Base-by-base conservation (phyloP, 2,888 invertebrate genomes). In the Polydesmus complanatus region DNA sequence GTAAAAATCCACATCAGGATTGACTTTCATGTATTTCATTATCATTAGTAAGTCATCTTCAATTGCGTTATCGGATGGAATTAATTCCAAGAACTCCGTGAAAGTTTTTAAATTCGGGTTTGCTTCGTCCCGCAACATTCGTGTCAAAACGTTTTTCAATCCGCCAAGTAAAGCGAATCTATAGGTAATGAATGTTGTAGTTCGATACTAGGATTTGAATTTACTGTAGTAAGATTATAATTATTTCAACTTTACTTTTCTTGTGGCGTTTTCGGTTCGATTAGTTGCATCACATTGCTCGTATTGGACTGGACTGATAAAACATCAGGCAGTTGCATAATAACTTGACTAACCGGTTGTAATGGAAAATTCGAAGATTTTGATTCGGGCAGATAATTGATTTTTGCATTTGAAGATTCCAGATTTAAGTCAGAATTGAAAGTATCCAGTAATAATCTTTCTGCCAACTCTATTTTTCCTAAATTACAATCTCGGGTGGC, bases 161-260 rank as follows among this genome's bases (percentile, higher is more conserved):
- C 93, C 93, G 21, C 95, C 95, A 48, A 91, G 74, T 26, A 94
- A 75, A 26, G 86, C 75, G 69, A 91, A 79, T 66, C 85, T 75
- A 63, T n/a, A n/a, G n/a, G n/a, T n/a, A n/a, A n/a, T n/a, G n/a
- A n/a, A n/a, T n/a, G n/a, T n/a, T n/a, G n/a, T n/a, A n/a, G n/a
- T n/a, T n/a, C n/a, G n/a, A n/a, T n/a, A n/a, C n/a, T n/a, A n/a
- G n/a, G n/a, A n/a, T n/a, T n/a, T n/a, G n/a, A n/a, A n/a, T n/a
- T n/a, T n/a, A n/a, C n/a, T n/a, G n/a, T n/a, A n/a, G n/a, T n/a
- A n/a, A n/a, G n/a, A n/a, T n/a, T n/a, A n/a, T n/a, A n/a, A n/a
- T n/a, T n/a, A n/a, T n/a, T n/a, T n/a, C n/a, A n/a, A n/a, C n/a
- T 37, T 37, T 51, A 51, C 51, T 19, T 51, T 5, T 51, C 51